A percentile compares a stretch with the other conserved stretches of the same genome.
Evolutionary conservation across 2,888 invertebrate genomes (phyloP).

Genomic region (Deilephila porcellus): DNA sequence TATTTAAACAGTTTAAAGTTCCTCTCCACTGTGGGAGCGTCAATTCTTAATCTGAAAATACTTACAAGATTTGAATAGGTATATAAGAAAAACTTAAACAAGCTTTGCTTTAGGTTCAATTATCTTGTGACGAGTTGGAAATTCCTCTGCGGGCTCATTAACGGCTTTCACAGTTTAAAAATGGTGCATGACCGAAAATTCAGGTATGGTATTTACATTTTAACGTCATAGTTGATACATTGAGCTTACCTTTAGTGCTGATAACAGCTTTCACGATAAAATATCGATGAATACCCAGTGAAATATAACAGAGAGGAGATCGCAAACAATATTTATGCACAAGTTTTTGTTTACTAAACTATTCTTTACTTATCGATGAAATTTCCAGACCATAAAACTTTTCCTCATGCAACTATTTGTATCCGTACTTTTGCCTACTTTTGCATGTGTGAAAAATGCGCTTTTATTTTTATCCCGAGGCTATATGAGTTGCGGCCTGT

Average conservation of each 20-base stretch:
- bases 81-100: not conserved
- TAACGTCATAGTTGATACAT: not conserved
- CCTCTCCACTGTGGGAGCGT: not conserved
- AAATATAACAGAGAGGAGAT: too few species aligned
- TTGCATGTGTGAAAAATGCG: too few species aligned
- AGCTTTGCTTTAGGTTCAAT: too few species aligned
- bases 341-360: too few species aligned
- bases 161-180: not conserved
- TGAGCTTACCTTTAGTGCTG: not conserved
- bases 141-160: not conserved
- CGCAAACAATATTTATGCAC: too few species aligned
- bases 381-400: too few species aligned
- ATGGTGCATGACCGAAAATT: not conserved
- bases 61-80: not conserved
- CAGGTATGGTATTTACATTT: not conserved
- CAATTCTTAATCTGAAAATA: not conserved
- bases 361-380: too few species aligned
- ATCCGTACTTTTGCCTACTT: too few species aligned
- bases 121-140: not conserved
- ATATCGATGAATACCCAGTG: not conserved
- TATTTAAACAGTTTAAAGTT: conserved; percentile 6
- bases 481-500: too few species aligned
- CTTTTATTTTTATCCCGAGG: too few species aligned
- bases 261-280: not conserved
- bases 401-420: too few species aligned